Evolutionary conservation across 2,888 invertebrate genomes (phyloP).

Genomic region (Hydroisotoma schaefferi): DNA sequence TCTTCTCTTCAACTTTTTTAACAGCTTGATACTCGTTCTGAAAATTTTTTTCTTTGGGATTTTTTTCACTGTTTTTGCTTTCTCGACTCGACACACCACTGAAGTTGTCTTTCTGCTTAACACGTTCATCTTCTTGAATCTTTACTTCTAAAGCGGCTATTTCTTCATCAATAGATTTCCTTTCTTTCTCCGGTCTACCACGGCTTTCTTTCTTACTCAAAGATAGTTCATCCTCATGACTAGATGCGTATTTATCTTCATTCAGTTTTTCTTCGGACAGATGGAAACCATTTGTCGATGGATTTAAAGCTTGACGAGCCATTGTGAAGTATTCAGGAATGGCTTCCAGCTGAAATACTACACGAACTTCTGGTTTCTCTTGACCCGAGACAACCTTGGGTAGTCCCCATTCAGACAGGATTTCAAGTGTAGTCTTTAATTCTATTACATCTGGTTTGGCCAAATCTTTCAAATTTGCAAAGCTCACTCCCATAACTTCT

Average conservation of each 20-base stretch:
- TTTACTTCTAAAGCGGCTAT: too few species aligned
- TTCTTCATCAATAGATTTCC: too few species aligned
- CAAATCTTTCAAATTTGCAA: constrained; percentile 25
- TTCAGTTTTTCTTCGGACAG: background rate
- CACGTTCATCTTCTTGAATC: too few species aligned
- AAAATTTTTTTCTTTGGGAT: background rate
- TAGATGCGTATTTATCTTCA: too few species aligned
- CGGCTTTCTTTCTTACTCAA: too few species aligned
- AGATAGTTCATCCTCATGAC: too few species aligned
- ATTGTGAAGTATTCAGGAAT: constrained; percentile 27
- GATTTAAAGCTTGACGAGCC: background rate
- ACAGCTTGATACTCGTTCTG: too few species aligned
- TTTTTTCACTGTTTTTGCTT: background rate
- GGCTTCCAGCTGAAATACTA: constrained; percentile 27
- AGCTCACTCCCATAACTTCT: constrained; percentile 35
- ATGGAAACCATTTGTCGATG: background rate
- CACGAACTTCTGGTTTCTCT: constrained; percentile 37
- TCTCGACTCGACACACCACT: background rate
- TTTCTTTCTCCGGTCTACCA: too few species aligned
- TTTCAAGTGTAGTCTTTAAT: constrained; percentile 20
- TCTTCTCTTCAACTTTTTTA: too few species aligned
- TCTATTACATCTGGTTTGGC: constrained; percentile 22
- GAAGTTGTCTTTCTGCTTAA: background rate
- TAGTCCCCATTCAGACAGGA: constrained; percentile 32
- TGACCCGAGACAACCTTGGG: constrained; percentile 1